phyloP scores from a whole-genome alignment of 2,797 vertebrate genomes.

The Euphonia xanthogaster region DNA sequence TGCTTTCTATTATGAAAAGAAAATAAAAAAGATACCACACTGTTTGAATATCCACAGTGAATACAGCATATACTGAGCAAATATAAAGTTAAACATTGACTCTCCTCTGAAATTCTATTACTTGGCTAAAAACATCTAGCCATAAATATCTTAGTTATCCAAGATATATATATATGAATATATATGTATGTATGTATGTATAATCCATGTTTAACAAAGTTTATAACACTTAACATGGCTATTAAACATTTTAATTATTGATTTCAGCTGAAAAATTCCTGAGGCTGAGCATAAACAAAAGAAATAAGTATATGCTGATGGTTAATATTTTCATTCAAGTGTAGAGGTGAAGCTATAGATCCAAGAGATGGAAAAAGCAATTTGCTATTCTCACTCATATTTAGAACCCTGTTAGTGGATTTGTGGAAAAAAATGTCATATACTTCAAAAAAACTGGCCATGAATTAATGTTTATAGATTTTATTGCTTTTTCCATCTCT shows the following conservation, averaged over 20 bases:
- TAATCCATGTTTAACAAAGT: not conserved
- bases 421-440: conserved; percentile 53
- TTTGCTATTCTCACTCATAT: conserved; percentile 53
- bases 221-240: not conserved
- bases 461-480: conserved; percentile 75
- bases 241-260: conserved; percentile 49
- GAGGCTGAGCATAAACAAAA: conserved; percentile 31
- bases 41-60: not conserved
- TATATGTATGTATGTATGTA: not conserved
- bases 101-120: not conserved
- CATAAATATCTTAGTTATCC: not conserved
- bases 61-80: not conserved
- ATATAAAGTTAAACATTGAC: not conserved
- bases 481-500: conserved; percentile 68
- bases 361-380: conserved; percentile 41
- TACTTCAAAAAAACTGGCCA: conserved; percentile 57
- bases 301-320: conserved; percentile 27
- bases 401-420: conserved; percentile 67
- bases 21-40: not conserved
- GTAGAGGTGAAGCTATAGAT: conserved; percentile 43
- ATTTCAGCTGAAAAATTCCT: conserved; percentile 43
- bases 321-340: conserved; percentile 55
- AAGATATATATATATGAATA: not conserved
- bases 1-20: conserved; percentile 13
- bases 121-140: not conserved